Evolutionary conservation across 1,140 invertebrate species (phyloP).

Genomic region (Aphis gossypii): DNA sequence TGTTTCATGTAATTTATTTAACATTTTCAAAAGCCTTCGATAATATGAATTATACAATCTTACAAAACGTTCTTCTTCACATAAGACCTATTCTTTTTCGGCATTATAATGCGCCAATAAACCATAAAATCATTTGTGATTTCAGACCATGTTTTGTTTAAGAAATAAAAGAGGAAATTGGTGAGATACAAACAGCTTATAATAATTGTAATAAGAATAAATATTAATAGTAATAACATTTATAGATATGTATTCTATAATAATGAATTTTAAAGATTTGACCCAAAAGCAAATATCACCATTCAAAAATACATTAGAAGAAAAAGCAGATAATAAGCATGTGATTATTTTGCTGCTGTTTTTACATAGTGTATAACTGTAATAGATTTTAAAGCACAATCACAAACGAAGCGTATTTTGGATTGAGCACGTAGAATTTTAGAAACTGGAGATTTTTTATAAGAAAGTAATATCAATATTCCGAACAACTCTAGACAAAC

Average conservation of each 20-base stretch:
- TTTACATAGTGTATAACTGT: neutral
- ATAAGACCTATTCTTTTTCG: too few relatives aligned
- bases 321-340: neutral
- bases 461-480: neutral
- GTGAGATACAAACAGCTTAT: neutral
- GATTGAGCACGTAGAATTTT: neutral
- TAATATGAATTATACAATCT: too few relatives aligned
- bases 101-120: too few relatives aligned
- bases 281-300: neutral
- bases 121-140: too few relatives aligned
- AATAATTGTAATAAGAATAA: neutral
- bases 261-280: neutral
- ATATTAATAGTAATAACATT: neutral
- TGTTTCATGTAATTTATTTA: neutral
- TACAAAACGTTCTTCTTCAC: too few relatives aligned
- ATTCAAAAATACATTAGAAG: neutral
- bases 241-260: neutral
- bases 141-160: too few relatives aligned
- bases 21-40: neutral
- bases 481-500: neutral
- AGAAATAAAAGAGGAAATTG: too few relatives aligned
- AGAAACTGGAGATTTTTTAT: neutral
- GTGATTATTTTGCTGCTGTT: neutral
- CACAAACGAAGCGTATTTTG: neutral
- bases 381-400: too few relatives aligned